Conservation (phyloP, 2,113 vertebrate genomes). For the Carollia perspicillata region DNA sequence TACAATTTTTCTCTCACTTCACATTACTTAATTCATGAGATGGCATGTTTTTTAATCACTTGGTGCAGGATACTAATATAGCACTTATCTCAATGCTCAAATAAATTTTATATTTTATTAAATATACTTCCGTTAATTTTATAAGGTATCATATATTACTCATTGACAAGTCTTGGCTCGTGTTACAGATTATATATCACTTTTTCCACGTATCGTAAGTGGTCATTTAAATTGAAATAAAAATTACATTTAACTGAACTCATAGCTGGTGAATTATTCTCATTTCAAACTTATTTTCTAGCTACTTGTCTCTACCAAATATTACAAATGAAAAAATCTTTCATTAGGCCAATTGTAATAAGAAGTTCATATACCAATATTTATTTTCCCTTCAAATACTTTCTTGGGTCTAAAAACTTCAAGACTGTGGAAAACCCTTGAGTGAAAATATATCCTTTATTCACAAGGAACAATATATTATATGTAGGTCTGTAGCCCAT, state of each 20-base stretch:
- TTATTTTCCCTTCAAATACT: conserved; percentile 67
- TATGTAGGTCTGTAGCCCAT: background rate
- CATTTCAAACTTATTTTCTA: conserved; percentile 65
- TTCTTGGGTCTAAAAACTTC: background rate
- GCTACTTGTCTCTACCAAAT: conserved; percentile 42
- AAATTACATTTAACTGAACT: conserved; percentile 79
- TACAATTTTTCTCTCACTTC: conserved; percentile 67
- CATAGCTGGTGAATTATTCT: conserved; percentile 74
- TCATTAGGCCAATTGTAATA: conserved; percentile 52
- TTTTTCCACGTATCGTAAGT: conserved; percentile 74
- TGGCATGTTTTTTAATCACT: conserved; percentile 73
- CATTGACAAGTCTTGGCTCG: conserved; percentile 78
- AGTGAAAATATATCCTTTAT: background rate
- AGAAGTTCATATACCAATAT: conserved; percentile 53
- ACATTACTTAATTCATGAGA: conserved; percentile 77
- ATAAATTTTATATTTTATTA: conserved; percentile 80
- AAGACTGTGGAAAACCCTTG: background rate
- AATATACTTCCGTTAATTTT: conserved; percentile 78
- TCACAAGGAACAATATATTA: conserved; percentile 22
- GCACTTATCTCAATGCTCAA: conserved; percentile 72
- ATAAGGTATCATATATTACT: conserved; percentile 79
- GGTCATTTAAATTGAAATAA: conserved; percentile 80
- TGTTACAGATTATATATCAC: conserved; percentile 79
- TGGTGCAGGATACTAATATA: conserved; percentile 73
- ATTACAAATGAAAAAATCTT: conserved; percentile 68